Evolutionary conservation across 2,888 invertebrate species (phyloP), one percentile per base, ranked within the genome.

Genomic region (Nebria salina): DNA sequence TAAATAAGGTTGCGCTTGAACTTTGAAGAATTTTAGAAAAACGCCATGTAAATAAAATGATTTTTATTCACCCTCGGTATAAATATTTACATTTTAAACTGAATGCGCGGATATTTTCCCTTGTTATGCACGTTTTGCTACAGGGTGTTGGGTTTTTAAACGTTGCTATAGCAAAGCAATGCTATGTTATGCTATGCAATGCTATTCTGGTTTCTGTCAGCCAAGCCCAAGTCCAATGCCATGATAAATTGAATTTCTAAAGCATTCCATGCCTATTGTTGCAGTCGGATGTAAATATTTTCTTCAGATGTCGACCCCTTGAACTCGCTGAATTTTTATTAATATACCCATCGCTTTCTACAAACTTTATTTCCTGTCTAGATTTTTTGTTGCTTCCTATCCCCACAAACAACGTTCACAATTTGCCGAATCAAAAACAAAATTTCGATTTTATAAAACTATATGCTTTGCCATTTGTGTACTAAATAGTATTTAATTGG

Each of bases 261-360:
- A 77, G 77, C 72, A 77, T 77, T 77, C 77, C 77, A 65, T 72
- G 72, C 72, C 65, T 79, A 79, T 79, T 79, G 79, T 79, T 75
- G 79, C 75, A 75, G 75, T 68, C 75, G 80, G 80, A 80, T 75
- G 80, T 80, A 80, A 75, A 80, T 80, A 80, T 80, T 80, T 80
- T 80, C 80, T 64, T 75, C 80, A 74, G 72, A 75, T 80, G 80
- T 80, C 80, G 75, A 79, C 74, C 79, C 66, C 66, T 54, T 54
- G 54, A 54, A 54, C 54, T 54, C 54, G 54, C 54, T 54, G 54
- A 54, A 54, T 54, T 54, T 54, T 54, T 54, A 54, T 54, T 54
- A 54, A 54, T 54, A 54, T 54, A 54, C 54, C 54, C 54, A 54
- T 54, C 54, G 54, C 54, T 11, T 54, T 54, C 54, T 54, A 54